A percentile compares a stretch with the other conserved stretches of the same genome.
Conservation (phyloP, 2,113 vertebrate genomes). For the Nymphicus hollandicus region DNA sequence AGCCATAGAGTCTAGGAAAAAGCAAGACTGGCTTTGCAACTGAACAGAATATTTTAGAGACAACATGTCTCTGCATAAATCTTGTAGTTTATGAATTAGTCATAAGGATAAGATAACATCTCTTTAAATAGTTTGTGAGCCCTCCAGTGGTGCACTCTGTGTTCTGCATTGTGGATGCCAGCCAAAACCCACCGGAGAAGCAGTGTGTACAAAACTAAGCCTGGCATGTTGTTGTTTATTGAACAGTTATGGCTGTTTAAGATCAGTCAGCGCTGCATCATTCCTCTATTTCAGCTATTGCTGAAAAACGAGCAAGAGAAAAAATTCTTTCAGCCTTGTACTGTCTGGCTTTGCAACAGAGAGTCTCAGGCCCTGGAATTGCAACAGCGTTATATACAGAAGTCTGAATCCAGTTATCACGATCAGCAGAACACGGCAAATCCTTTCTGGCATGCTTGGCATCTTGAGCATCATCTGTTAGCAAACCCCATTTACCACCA, state of each 20-base stretch:
- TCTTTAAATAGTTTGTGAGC: constrained; percentile 45
- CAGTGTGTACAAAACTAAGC: neutral
- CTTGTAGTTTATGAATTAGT: constrained; percentile 22
- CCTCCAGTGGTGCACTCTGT: constrained; percentile 40
- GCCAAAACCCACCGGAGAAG: constrained; percentile 7
- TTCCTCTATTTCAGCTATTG: neutral
- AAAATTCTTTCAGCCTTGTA: neutral
- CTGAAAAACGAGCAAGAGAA: neutral
- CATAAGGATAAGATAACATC: constrained; percentile 18
- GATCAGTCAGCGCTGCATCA: neutral
- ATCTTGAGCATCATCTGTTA: neutral
- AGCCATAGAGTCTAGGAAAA: neutral
- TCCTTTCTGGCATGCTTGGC: neutral
- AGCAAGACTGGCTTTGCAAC: neutral
- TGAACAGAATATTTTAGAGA: neutral
- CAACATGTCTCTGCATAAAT: neutral
- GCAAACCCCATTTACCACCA: neutral
- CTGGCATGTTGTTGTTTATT: neutral
- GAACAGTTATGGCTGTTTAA: neutral
- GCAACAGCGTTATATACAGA: accelerated
- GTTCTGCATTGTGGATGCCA: constrained; percentile 7
- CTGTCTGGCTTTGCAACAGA: neutral
- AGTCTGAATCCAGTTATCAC: neutral
- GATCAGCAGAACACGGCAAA: neutral
- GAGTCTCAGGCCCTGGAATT: neutral